phyloP scores from a whole-genome alignment of 2,113 vertebrate species.

The Pardalotus punctatus region DNA sequence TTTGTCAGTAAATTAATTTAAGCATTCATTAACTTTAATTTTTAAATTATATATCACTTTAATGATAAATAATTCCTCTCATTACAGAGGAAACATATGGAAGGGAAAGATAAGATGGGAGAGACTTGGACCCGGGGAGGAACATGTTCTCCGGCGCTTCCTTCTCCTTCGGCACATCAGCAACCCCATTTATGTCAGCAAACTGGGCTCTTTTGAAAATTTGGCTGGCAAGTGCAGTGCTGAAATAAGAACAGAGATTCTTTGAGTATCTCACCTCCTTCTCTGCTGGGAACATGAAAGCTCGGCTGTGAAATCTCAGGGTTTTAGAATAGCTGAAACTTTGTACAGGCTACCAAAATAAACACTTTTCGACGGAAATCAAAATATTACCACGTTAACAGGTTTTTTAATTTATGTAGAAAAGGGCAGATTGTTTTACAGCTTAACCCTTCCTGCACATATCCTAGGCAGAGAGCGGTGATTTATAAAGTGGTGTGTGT shows the following conservation, averaged over 20 bases:
- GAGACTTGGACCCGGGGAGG: not conserved
- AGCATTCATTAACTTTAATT: constrained; percentile 41
- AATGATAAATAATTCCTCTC: constrained; percentile 58
- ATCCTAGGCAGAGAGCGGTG: not conserved
- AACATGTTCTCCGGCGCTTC: not conserved
- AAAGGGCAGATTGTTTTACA: not conserved
- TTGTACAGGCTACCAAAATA: constrained; percentile 10
- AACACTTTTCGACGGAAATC: not conserved
- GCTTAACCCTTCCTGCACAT: not conserved
- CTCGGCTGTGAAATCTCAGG: not conserved
- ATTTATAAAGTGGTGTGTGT: not conserved
- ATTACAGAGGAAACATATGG: constrained; percentile 57
- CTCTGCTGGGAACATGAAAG: constrained; percentile 44
- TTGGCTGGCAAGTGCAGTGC: not conserved
- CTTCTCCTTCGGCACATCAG: not conserved
- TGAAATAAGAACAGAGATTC: constrained; percentile 49
- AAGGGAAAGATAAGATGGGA: constrained; percentile 43
- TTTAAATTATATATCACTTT: constrained; percentile 45
- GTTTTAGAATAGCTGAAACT: constrained; percentile 36
- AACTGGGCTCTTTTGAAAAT: constrained; percentile 19
- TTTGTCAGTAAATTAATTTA: constrained; percentile 59
- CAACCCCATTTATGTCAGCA: constrained; percentile 34
- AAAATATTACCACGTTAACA: not conserved
- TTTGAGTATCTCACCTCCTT: constrained; percentile 51
- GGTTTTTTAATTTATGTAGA: not conserved